Base-by-base conservation (phyloP, 2,797 vertebrate species). In the Prionace glauca region DNA sequence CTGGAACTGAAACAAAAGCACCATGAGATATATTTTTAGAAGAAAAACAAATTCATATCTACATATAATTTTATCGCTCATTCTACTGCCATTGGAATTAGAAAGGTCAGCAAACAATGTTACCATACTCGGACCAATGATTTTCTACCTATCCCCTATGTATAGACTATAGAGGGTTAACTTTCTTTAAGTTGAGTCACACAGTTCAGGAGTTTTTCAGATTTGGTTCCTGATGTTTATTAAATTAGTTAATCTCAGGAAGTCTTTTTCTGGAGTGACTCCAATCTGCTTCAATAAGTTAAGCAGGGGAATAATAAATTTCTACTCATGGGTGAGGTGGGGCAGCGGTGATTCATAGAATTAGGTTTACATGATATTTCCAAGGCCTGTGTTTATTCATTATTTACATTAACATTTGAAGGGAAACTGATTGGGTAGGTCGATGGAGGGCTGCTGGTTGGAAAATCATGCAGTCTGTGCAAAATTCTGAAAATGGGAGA, bases 1-100 rank as follows among this genome's bases (percentile, higher is more conserved):
- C 92, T 72, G 67, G 92, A 94, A 50, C 41, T 94, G 92, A 94
- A 94, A 94, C 45, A 45, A 94, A 94, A 94, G 69, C 11, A 94
- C 24, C 20, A 8, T 69, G 26, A 29, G 92, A 36, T 45, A 67
- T 41, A 24, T 41, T 14, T 71, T 94, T n/a, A 22, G 62, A 65
- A 91, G 32, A 91, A 7, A 62, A 36, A 18, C 5, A 91, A 67
- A 67, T 91, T 60, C 20, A 84, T 24, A 45, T n/a, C 8, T 91
- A 36, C 5, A 18, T 36, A 91, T 91, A 36, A 91, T 91, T 67
- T 65, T 45, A 45, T 24, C 22, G 20, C 81, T 20, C 36, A 84
- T 45, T 45, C 81, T 24, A 45, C 9, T 84, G 41, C 81, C 7
- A 45, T 5, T 45, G 20, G 41, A 45, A 45, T 84, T 84, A 45